Base-by-base conservation (phyloP, 92 coral and sea anemone species). In the Phenganax stokvisi region DNA sequence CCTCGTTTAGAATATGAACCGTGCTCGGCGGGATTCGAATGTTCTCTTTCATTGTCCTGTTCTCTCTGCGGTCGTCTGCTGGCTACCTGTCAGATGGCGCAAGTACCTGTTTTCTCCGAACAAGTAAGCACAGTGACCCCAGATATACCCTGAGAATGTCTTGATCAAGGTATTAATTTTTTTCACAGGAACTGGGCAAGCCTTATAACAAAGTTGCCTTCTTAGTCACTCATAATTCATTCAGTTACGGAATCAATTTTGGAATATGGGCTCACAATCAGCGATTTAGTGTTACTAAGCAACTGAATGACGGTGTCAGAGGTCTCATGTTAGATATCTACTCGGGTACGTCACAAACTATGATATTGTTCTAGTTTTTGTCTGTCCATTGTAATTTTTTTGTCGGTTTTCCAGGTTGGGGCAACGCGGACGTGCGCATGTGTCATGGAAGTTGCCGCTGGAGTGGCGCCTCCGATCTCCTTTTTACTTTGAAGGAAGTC, bases 231-330 rank as follows among this genome's bases (percentile, higher is more conserved):
- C 98, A 94, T 81, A 94, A 94, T 56, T 83, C 98, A 9, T 94
- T 86, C 83, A 89, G 92, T 37, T 80, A 89, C 75, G 85, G 93
- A 52, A 75, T 83, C 8, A 68, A 85, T 30, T 94, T 84, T 69
- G 98, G 96, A 20, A 81, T 90, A 51, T 94, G 98, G 98, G 97
- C 90, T 80, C 91, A 89, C 71, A 94, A 94, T 87, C 98, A 94
- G 75, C 81, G 90, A 68, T 87, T 87, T 75, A 86, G 91, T 74
- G 85, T 94, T 78, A 65, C 84, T 6, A 91, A 89, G 64, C 98
- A 94, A 72, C 88, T 94, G 8, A 51, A 84, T 31, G 97, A 91
- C 66, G 98, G 98, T 75, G 98, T 90, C 67, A 96, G 98, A 63
- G 98, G 98, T 6, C 87, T 94, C 25, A 94, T 94, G 98, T 84